phyloP scores from a whole-genome alignment of 2,113 vertebrate species.

The Myiozetetes cayanensis region DNA sequence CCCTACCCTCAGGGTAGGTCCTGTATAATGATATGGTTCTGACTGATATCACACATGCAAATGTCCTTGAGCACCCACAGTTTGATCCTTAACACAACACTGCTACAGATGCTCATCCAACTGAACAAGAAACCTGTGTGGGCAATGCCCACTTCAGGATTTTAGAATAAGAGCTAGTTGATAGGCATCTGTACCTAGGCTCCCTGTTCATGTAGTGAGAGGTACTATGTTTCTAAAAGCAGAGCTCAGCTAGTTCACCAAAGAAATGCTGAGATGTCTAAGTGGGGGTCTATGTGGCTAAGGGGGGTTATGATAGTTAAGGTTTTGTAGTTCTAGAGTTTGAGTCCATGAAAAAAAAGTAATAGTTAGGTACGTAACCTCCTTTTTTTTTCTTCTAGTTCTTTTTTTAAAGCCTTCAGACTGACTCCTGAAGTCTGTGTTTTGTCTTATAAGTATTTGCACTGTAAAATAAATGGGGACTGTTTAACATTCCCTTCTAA shows the following conservation, averaged over 20 bases:
- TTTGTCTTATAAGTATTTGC: constrained; percentile 55
- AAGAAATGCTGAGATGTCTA: not conserved
- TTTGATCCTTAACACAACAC: not conserved
- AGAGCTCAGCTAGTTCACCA: not conserved
- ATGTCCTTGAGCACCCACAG: accelerated
- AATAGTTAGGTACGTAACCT: not conserved
- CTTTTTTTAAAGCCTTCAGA: constrained; percentile 9
- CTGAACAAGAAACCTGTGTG: not conserved
- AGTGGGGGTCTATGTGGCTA: not conserved
- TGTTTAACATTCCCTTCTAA: constrained; percentile 61
- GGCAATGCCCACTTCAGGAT: not conserved
- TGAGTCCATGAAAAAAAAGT: not conserved
- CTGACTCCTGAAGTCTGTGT: constrained; percentile 26
- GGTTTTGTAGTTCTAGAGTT: not conserved
- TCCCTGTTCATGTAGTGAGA: not conserved
- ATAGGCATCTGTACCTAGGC: not conserved
- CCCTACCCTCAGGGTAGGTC: not conserved
- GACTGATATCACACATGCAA: not conserved
- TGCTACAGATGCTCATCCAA: not conserved
- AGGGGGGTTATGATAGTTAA: not conserved
- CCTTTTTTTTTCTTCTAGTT: not conserved
- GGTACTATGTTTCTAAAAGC: not conserved
- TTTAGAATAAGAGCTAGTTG: not conserved
- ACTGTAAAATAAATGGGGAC: constrained; percentile 53
- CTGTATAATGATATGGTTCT: not conserved